Percentiles rank a stretch among this genome's conserved stretches.
Conservation (phyloP, 2,888 invertebrate genomes). For the Zootermopsis nevadensis region DNA sequence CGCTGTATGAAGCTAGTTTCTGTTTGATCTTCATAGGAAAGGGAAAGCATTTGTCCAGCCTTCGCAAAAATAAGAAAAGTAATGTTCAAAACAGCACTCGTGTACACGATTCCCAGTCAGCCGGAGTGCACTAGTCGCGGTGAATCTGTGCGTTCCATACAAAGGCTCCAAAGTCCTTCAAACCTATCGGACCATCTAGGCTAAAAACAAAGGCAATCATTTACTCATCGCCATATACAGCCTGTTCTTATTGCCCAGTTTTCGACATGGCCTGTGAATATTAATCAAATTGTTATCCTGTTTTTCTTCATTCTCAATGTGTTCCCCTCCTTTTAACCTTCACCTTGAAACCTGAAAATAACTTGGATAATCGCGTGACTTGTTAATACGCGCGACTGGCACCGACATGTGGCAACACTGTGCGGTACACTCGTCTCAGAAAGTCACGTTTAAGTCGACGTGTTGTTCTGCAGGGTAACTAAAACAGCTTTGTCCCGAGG, state of each 20-base stretch:
- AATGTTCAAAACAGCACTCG: too few species aligned
- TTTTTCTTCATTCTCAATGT: conserved; percentile 21
- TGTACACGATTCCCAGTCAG: too few species aligned
- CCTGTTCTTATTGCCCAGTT: background rate
- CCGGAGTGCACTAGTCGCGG: too few species aligned
- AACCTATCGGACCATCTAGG: too few species aligned
- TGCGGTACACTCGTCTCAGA: background rate
- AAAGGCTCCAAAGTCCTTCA: too few species aligned
- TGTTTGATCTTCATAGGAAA: too few species aligned
- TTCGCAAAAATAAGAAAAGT: too few species aligned
- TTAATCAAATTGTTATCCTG: conserved; percentile 33
- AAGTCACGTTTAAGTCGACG: conserved; percentile 10
- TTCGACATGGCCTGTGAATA: background rate
- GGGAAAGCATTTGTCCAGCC: too few species aligned
- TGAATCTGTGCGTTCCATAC: too few species aligned
- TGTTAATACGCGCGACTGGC: background rate
- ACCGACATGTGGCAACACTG: conserved; percentile 30
- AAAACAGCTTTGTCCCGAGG: background rate
- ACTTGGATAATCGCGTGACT: conserved; percentile 29
- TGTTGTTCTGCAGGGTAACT: background rate
- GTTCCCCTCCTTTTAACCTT: conserved; percentile 53
- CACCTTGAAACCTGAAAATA: conserved; percentile 51
- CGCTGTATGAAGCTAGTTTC: too few species aligned
- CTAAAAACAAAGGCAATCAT: background rate
- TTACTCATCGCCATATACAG: background rate